A percentile compares a stretch with the other conserved stretches of the same genome.
phyloP scores from a whole-genome alignment of 2,797 vertebrate genomes.

The Karalla daura region DNA sequence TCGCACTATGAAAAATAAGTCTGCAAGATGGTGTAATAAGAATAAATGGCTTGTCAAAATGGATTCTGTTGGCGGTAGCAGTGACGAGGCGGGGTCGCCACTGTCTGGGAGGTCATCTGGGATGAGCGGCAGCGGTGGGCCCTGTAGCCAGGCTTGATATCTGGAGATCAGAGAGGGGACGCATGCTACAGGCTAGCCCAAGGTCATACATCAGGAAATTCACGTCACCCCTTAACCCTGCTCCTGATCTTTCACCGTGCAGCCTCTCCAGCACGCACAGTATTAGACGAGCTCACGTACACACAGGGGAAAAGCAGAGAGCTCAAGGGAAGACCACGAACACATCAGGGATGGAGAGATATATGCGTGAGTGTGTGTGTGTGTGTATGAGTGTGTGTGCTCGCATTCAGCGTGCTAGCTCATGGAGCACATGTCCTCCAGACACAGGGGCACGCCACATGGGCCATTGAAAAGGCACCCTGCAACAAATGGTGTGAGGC shows the following conservation, averaged over 20 bases:
- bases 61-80: slow-evolving; percentile 35
- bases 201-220: slow-evolving; percentile 50
- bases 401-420: slow-evolving; percentile 1
- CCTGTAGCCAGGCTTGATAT: slow-evolving; percentile 26
- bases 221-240: slow-evolving; percentile 42
- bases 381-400: neutral
- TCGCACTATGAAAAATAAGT: slow-evolving; percentile 54
- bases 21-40: slow-evolving; percentile 56
- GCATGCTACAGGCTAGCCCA: slow-evolving; percentile 15
- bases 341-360: slow-evolving; percentile 1
- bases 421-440: slow-evolving; percentile 36
- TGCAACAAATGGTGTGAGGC: slow-evolving; percentile 64
- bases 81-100: slow-evolving; percentile 31
- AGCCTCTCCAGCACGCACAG: neutral
- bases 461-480: slow-evolving; percentile 42
- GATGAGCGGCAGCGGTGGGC: slow-evolving; percentile 26
- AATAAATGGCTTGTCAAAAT: slow-evolving; percentile 65
- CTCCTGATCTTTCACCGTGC: slow-evolving; percentile 25
- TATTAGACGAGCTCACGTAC: neutral
- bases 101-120: slow-evolving; percentile 38
- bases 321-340: slow-evolving; percentile 17
- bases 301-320: slow-evolving; percentile 12
- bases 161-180: slow-evolving; percentile 31
- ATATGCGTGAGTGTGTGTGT: neutral
- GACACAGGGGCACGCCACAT: slow-evolving; percentile 29